Conservation (phyloP, 2,113 vertebrate genomes). For the Prunella fulvescens region DNA sequence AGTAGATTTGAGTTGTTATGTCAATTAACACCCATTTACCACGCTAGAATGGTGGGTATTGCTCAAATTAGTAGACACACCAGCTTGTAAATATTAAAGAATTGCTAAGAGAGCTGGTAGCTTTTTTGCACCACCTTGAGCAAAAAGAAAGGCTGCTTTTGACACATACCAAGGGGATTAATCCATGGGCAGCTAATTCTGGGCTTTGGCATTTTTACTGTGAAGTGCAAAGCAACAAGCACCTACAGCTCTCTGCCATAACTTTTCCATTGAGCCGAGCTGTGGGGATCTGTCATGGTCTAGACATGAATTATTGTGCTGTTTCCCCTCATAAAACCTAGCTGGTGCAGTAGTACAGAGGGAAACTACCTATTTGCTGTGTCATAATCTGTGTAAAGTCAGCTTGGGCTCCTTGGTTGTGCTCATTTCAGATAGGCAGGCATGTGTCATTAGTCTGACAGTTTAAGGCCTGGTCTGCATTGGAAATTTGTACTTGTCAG, state of each 20-base stretch:
- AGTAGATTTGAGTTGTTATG: background rate
- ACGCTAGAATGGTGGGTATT: background rate
- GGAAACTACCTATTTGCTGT: background rate
- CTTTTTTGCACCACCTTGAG: background rate
- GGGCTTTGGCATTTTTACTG: background rate
- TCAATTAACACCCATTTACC: background rate
- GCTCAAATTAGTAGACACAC: background rate
- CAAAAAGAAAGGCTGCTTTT: background rate
- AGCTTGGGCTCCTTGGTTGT: background rate
- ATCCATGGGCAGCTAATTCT: background rate
- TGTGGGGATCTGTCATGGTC: background rate
- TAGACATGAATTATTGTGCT: background rate
- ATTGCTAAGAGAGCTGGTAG: background rate
- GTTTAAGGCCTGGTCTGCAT: background rate
- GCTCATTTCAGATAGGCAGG: fast-evolving
- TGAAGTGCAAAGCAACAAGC: background rate
- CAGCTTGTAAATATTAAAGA: background rate
- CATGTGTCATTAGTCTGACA: background rate
- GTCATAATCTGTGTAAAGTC: background rate
- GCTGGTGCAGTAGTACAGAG: background rate
- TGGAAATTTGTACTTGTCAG: background rate
- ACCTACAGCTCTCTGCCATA: background rate
- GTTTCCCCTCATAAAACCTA: background rate
- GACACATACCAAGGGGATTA: background rate
- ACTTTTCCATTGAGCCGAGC: background rate